These are phyloP conservation scores for Cepaea nemoralis DNA, from an alignment of 1,140 invertebrate species.

Conservation along the genomic window DNA sequence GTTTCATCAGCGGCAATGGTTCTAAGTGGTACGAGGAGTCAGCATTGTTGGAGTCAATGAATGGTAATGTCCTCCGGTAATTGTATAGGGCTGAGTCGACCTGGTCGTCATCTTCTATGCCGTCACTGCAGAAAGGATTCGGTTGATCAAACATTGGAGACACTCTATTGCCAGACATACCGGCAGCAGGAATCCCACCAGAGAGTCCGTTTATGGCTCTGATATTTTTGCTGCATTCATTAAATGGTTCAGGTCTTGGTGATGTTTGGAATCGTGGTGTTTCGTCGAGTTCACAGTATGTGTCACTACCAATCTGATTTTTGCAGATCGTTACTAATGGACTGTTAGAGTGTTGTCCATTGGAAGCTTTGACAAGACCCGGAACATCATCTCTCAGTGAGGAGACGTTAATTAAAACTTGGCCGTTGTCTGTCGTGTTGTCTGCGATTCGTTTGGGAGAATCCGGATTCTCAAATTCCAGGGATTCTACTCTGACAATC, in stretches of 20 bases:
- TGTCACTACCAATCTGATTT: too few relatives aligned
- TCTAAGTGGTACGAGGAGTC: not conserved
- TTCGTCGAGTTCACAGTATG: too few relatives aligned
- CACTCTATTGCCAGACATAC: not conserved
- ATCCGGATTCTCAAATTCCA: slow-evolving; percentile 3
- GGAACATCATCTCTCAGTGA: not conserved
- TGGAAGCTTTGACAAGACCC: not conserved
- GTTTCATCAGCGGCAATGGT: not conserved
- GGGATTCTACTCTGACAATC: slow-evolving; percentile 32
- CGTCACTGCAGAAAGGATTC: not conserved
- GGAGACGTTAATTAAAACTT: not conserved
- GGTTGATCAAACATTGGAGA: slow-evolving; percentile 14
- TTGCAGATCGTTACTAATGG: not conserved
- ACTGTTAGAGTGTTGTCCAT: not conserved
- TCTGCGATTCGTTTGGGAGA: not conserved
- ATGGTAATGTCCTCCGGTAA: not conserved
- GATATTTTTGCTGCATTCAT: slow-evolving; percentile 10
- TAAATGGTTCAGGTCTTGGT: not conserved
- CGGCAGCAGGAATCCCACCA: not conserved
- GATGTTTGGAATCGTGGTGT: not conserved
- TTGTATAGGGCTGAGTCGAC: not conserved
- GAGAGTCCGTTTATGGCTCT: not conserved
- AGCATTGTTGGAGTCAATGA: slow-evolving; percentile 15
- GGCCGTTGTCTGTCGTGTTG: not conserved
- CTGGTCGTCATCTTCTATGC: not conserved